Conservation (phyloP, 1,140 invertebrate species). For the Palaemon carinicauda region DNA sequence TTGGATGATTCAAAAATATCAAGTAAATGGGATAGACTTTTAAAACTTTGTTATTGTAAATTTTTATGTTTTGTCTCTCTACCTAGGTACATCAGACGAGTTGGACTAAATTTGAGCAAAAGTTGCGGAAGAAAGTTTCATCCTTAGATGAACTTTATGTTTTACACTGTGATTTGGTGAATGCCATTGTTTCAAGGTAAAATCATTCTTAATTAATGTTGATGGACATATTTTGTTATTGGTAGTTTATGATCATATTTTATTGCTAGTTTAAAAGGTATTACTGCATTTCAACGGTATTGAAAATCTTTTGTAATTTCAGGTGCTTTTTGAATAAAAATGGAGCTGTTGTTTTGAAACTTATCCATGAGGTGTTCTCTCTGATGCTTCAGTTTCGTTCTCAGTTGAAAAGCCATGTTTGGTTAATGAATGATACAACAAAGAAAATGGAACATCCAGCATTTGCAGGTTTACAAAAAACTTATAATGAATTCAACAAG, state of each 20-base stretch:
- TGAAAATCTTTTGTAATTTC: not conserved
- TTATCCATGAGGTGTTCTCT: not conserved
- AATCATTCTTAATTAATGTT: not conserved
- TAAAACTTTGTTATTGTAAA: too few relatives aligned
- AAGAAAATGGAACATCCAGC: not conserved
- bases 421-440: not conserved
- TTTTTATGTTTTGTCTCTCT: not conserved
- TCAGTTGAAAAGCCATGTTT: not conserved
- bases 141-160: not conserved
- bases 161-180: not conserved
- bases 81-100: not conserved
- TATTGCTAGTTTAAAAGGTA: too few relatives aligned
- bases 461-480: not conserved
- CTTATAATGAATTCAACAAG: not conserved
- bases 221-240: too few relatives aligned
- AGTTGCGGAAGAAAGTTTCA: not conserved
- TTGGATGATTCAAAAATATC: not conserved
- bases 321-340: not conserved
- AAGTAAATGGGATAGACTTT: not conserved
- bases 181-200: not conserved
- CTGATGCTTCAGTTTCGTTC: not conserved
- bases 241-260: too few relatives aligned
- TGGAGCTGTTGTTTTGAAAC: not conserved
- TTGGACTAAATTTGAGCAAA: not conserved
- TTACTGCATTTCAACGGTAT: too few relatives aligned